Evolutionary conservation across 2,797 vertebrate species (phyloP).

Genomic region (Falco peregrinus): DNA sequence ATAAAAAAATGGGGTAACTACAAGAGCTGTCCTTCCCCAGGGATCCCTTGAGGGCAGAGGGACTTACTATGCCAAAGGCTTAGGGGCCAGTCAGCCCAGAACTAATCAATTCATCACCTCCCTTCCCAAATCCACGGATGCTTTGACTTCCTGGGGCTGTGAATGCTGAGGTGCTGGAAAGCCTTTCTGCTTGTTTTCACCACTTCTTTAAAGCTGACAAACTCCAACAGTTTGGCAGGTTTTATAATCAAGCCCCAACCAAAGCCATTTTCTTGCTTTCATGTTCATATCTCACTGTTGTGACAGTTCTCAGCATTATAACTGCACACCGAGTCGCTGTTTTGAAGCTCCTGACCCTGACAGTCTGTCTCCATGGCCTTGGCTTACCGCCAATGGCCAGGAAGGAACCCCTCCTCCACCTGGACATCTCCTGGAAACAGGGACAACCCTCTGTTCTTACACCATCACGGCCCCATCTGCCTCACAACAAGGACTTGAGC

Average conservation of each 20-base stretch:
- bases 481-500: not conserved
- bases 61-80: not conserved
- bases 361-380: not conserved
- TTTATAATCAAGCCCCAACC: not conserved
- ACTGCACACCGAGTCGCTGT: fast-evolving
- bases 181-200: not conserved
- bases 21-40: not conserved
- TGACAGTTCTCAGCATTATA: not conserved
- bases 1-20: not conserved
- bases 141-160: not conserved
- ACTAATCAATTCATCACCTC: not conserved
- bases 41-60: not conserved
- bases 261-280: not conserved
- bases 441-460: not conserved
- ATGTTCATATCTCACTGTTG: not conserved
- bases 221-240: not conserved
- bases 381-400: not conserved
- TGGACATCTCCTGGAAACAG: not conserved
- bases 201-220: not conserved
- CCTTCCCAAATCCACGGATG: not conserved
- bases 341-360: not conserved
- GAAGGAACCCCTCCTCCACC: not conserved
- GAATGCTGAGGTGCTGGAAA: not conserved
- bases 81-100: not conserved
- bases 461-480: not conserved